These are phyloP conservation scores for Acrocera orbiculus DNA, from an alignment of 2,888 invertebrate species.

Conservation along the genomic window DNA sequence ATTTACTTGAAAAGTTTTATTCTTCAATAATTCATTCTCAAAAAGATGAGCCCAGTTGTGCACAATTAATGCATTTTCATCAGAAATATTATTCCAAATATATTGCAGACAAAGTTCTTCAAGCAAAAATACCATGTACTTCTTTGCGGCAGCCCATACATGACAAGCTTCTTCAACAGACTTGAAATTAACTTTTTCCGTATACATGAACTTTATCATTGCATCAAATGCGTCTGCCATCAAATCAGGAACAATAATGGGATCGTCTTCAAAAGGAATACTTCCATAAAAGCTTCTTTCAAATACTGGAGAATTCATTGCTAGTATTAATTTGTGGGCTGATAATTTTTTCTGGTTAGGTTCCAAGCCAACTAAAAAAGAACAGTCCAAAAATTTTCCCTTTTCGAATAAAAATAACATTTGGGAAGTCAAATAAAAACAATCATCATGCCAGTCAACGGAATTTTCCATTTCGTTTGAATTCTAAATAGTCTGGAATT, in stretches of 20 bases:
- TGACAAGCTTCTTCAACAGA: slow-evolving; percentile 78
- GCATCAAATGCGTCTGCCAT: slow-evolving; percentile 75
- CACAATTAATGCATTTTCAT: slow-evolving; percentile 66
- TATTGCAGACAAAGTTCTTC: slow-evolving; percentile 69
- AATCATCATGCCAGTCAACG: slow-evolving; percentile 64
- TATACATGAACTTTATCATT: slow-evolving; percentile 67
- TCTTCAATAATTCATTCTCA: slow-evolving; percentile 64
- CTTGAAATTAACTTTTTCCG: slow-evolving; percentile 58
- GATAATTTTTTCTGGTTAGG: slow-evolving; percentile 54
- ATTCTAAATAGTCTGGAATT: too few species aligned
- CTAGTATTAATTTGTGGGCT: slow-evolving; percentile 58
- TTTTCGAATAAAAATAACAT: slow-evolving; percentile 58
- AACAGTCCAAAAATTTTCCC: slow-evolving; percentile 60
- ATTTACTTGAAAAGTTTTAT: slow-evolving; percentile 55
- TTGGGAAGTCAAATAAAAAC: slow-evolving; percentile 51
- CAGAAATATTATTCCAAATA: slow-evolving; percentile 49
- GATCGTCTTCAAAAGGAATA: slow-evolving; percentile 59
- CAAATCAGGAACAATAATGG: slow-evolving; percentile 65
- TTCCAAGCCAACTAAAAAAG: slow-evolving; percentile 62
- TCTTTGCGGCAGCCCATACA: slow-evolving; percentile 72
- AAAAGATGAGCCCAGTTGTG: slow-evolving; percentile 75
- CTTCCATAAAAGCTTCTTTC: slow-evolving; percentile 78
- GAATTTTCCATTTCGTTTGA: too few species aligned
- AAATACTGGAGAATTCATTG: slow-evolving; percentile 77
- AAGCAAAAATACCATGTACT: slow-evolving; percentile 69